Conservation (phyloP, 2,113 vertebrate genomes). For the Balaeniceps rex region DNA sequence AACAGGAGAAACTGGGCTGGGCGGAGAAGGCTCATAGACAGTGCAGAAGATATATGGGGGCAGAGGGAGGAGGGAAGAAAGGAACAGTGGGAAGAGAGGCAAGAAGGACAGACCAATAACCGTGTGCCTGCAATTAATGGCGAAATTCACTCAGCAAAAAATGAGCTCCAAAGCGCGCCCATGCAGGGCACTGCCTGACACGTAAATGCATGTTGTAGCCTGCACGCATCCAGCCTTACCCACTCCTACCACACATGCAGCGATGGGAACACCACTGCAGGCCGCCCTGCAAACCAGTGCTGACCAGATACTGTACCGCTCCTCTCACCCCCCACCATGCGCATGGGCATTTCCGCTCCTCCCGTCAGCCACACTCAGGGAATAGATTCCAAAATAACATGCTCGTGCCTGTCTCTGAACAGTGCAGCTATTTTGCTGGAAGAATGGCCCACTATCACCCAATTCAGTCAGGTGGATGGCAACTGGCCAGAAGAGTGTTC, state of each 20-base stretch:
- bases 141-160: background rate
- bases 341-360: background rate
- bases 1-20: background rate
- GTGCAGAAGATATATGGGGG: background rate
- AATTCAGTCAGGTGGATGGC: background rate
- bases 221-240: background rate
- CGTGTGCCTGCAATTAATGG: background rate
- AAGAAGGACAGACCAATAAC: background rate
- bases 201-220: fast-evolving
- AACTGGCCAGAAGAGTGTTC: background rate
- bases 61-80: background rate
- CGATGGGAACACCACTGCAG: background rate
- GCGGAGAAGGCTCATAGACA: background rate
- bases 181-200: background rate
- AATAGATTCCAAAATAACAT: background rate
- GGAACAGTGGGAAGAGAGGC: background rate
- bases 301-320: background rate
- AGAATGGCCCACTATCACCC: background rate
- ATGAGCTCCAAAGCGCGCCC: background rate
- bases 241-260: fast-evolving
- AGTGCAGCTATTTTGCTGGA: background rate
- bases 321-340: background rate
- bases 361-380: background rate
- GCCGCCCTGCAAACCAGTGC: background rate
- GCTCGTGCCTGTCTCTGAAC: background rate